These are phyloP conservation scores for Pachyrhynchus sulphureomaculatus DNA, from an alignment of 1,140 invertebrate species.

Conservation along the genomic window DNA sequence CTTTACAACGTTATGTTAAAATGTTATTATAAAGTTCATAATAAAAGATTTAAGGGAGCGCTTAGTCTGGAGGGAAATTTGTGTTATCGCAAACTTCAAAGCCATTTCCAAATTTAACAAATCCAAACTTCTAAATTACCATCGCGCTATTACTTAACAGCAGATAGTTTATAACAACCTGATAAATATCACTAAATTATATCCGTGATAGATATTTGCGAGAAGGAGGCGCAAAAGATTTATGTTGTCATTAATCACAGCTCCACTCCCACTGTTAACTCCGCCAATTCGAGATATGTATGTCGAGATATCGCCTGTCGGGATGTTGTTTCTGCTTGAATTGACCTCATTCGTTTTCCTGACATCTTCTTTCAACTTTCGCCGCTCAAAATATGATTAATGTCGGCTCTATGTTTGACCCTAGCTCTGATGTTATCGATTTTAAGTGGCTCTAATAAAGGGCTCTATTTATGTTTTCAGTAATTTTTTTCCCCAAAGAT, in stretches of 20 bases:
- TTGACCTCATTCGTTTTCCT: conserved; percentile 50
- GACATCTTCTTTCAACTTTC: conserved; percentile 51
- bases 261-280: conserved; percentile 54
- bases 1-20: no score
- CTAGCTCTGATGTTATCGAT: no score
- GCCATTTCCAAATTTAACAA: no score
- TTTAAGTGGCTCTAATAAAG: no score
- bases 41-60: no score
- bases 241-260: conserved; percentile 52
- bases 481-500: no score
- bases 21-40: no score
- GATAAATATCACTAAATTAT: conserved; percentile 53
- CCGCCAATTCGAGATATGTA: conserved; percentile 53
- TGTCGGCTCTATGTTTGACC: neutral
- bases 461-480: no score
- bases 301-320: conserved; percentile 45
- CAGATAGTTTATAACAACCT: conserved; percentile 42
- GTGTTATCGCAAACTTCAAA: no score
- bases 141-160: no score
- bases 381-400: conserved; percentile 29
- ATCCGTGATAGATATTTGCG: conserved; percentile 53
- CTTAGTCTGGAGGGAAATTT: no score
- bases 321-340: conserved; percentile 49
- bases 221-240: conserved; percentile 50
- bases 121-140: no score